A percentile compares a stretch with the other conserved stretches of the same genome.
Conservation (phyloP, 1,140 invertebrate genomes). For the Macrosteles quadrilineatus region DNA sequence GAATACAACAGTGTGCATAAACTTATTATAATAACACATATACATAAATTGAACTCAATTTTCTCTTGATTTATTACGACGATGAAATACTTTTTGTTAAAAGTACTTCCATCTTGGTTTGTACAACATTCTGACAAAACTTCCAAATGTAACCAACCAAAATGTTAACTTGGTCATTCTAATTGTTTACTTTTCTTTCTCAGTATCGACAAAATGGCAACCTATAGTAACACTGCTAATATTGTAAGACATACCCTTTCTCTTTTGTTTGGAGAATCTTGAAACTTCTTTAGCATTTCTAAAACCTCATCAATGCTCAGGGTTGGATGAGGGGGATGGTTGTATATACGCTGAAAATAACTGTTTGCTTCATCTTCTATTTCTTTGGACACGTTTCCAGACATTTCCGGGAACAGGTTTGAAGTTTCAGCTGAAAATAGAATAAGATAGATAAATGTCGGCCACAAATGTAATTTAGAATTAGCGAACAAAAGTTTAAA, state of each 20-base stretch:
- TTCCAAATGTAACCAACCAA: too few species aligned
- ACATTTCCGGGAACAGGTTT: conserved; percentile 68
- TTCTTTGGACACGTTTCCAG: conserved; percentile 83
- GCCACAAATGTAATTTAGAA: background rate
- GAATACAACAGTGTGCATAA: too few species aligned
- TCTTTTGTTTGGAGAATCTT: conserved; percentile 84
- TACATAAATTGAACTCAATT: too few species aligned
- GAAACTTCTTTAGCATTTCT: conserved; percentile 94
- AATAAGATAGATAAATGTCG: background rate
- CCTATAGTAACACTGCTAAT: too few species aligned
- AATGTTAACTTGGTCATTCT: too few species aligned
- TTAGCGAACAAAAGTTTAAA: background rate
- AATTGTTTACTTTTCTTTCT: too few species aligned
- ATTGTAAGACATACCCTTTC: conserved; percentile 73
- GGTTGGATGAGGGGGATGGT: conserved; percentile 91
- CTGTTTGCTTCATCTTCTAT: conserved; percentile 98
- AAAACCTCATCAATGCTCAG: conserved; percentile 90
- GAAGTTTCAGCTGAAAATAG: conserved; percentile 35
- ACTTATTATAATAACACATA: too few species aligned
- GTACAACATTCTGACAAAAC: too few species aligned
- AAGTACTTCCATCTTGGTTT: too few species aligned
- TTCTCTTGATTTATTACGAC: too few species aligned
- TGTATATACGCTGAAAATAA: conserved; percentile 98
- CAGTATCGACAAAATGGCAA: too few species aligned
- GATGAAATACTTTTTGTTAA: too few species aligned